These are phyloP conservation scores for Tenrec ecaudatus DNA, from an alignment of 2,113 vertebrate genomes.

Conservation along the genomic window DNA sequence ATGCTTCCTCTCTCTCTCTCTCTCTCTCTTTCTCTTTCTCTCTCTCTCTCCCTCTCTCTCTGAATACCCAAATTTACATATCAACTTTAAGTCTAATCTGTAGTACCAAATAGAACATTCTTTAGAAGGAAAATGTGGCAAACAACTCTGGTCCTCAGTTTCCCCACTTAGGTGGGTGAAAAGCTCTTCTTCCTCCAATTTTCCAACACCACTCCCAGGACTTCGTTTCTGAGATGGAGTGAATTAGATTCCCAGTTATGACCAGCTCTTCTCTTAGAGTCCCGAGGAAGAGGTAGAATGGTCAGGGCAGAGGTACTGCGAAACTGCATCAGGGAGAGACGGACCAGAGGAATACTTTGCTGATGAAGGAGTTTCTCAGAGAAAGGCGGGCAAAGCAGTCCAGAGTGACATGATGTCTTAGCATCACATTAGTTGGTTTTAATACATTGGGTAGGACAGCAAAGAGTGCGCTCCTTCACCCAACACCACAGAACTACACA, in stretches of 20 bases:
- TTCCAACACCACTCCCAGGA: neutral
- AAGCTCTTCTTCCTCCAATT: neutral
- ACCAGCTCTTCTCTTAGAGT: rapidly evolving
- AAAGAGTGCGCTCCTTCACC: slow-evolving; percentile 15
- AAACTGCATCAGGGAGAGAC: neutral
- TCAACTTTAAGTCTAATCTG: neutral
- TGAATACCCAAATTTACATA: neutral
- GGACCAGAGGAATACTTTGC: neutral
- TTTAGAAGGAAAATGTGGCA: neutral
- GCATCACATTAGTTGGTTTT: neutral
- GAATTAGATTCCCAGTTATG: neutral
- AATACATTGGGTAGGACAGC: neutral
- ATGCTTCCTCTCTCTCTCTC: rapidly evolving
- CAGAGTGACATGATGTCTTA: neutral
- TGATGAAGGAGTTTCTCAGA: rapidly evolving
- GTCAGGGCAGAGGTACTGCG: neutral
- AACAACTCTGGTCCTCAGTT: neutral
- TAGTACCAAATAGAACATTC: neutral
- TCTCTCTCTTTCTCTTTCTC: too few relatives aligned
- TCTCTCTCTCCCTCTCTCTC: too few relatives aligned
- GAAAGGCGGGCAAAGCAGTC: neutral
- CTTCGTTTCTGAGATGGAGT: neutral
- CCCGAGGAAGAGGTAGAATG: neutral
- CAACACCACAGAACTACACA: slow-evolving; percentile 34
- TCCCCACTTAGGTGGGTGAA: neutral